Evolutionary conservation across 2,888 invertebrate species (phyloP).

Genomic region (Omphaloscelis lunosa): DNA sequence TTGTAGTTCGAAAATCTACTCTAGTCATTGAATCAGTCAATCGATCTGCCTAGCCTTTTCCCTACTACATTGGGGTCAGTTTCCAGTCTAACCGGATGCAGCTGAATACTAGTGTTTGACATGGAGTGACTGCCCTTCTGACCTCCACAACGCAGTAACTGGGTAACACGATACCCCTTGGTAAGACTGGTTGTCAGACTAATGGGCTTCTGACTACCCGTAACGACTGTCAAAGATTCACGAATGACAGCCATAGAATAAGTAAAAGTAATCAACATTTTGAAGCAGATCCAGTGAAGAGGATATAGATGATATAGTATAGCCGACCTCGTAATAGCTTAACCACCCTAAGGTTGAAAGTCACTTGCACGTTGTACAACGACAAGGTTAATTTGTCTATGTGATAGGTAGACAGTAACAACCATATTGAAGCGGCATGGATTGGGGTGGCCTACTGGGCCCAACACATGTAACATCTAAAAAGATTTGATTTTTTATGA

Average conservation of each 20-base stretch:
- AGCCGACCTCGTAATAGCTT: neutral
- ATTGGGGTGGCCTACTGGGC: neutral
- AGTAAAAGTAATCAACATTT: neutral
- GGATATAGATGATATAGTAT: too few relatives aligned
- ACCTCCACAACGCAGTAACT: neutral
- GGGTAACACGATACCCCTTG: neutral
- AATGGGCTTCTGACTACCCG: neutral
- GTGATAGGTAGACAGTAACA: too few relatives aligned
- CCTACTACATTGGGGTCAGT: neutral
- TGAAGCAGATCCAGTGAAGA: neutral
- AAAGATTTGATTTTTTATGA: too few relatives aligned
- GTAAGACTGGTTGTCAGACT: neutral
- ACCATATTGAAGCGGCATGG: too few relatives aligned
- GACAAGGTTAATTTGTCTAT: neutral
- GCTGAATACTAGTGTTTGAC: neutral
- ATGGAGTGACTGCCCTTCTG: neutral
- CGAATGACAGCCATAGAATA: neutral
- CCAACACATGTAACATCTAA: too few relatives aligned
- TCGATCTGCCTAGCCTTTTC: neutral
- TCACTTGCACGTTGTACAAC: neutral
- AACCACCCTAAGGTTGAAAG: neutral
- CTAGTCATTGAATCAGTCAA: neutral
- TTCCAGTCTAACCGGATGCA: neutral
- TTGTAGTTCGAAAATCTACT: slow-evolving; percentile 3
- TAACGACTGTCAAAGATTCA: neutral